Evolutionary conservation across 30 jellyfish, hydroid and myxozoan species (phyloP).

Genomic region (Phacellophora camtschatica): DNA sequence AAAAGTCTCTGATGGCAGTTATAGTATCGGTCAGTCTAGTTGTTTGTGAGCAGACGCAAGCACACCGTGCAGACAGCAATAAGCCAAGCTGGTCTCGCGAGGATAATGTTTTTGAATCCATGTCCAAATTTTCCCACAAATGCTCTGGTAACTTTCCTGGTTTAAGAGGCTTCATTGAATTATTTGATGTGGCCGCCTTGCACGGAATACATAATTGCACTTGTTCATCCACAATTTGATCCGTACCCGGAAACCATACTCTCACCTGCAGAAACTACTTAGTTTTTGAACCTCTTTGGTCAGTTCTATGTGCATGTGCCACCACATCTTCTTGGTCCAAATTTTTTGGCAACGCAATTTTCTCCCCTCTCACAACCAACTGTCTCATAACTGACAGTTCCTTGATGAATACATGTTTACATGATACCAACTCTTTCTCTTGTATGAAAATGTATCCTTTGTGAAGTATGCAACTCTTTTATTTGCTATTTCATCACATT

Average conservation of each 20-base stretch:
- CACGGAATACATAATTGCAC: background rate
- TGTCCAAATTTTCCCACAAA: conserved; percentile 2
- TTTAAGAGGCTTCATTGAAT: background rate
- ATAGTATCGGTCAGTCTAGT: too few species aligned
- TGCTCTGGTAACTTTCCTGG: conserved; percentile 4
- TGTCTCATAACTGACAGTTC: background rate
- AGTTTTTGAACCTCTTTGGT: background rate
- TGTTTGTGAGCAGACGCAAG: too few species aligned
- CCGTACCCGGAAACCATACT: conserved; percentile 15
- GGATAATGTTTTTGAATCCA: conserved; percentile 19
- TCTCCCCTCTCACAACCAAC: too few species aligned
- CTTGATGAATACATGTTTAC: background rate
- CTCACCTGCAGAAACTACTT: background rate
- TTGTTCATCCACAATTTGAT: background rate
- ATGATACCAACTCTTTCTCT: background rate
- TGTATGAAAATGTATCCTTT: background rate
- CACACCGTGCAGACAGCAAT: too few species aligned
- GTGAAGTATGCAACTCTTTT: background rate
- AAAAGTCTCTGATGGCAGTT: too few species aligned
- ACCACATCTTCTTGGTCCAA: too few species aligned
- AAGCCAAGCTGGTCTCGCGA: too few species aligned
- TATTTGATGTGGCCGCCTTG: background rate
- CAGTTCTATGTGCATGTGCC: background rate
- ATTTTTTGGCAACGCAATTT: too few species aligned
- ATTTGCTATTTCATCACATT: background rate